Percentiles rank a stretch among this genome's conserved stretches.
Evolutionary conservation across 2,113 vertebrate genomes (phyloP).

Genomic region (Octodon degus): DNA sequence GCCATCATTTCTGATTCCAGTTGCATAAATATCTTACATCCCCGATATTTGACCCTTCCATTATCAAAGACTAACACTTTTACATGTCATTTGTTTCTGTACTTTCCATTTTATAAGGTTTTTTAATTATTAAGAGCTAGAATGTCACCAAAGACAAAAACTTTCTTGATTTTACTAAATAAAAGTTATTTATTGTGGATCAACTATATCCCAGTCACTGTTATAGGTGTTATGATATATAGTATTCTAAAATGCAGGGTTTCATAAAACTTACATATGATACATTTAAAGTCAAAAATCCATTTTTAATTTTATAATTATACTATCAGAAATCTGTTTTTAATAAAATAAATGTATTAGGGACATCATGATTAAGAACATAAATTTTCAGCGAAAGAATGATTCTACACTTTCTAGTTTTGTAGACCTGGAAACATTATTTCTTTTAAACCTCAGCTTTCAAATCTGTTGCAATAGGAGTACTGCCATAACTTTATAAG

Average conservation of each 20-base stretch:
- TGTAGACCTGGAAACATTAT: background rate
- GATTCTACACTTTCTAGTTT: background rate
- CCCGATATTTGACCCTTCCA: background rate
- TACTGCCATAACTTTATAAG: background rate
- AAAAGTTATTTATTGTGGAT: background rate
- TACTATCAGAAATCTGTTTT: background rate
- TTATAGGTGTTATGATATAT: background rate
- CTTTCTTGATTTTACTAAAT: background rate
- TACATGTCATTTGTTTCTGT: background rate
- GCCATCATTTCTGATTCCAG: background rate
- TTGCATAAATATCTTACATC: constrained; percentile 6
- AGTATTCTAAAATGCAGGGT: background rate
- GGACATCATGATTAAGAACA: background rate
- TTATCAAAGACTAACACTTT: constrained; percentile 7
- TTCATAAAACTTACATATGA: background rate
- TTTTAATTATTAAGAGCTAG: background rate
- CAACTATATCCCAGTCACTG: background rate
- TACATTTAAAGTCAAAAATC: constrained; percentile 6
- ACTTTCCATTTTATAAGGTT: background rate
- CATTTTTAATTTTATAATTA: background rate
- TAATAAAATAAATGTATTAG: background rate
- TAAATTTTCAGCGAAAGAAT: background rate
- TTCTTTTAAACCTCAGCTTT: constrained; percentile 39
- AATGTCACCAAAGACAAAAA: background rate
- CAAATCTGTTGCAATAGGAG: background rate